Evolutionary conservation across 2,888 invertebrate species (phyloP).

Genomic region (Drosophila melanosoma): DNA sequence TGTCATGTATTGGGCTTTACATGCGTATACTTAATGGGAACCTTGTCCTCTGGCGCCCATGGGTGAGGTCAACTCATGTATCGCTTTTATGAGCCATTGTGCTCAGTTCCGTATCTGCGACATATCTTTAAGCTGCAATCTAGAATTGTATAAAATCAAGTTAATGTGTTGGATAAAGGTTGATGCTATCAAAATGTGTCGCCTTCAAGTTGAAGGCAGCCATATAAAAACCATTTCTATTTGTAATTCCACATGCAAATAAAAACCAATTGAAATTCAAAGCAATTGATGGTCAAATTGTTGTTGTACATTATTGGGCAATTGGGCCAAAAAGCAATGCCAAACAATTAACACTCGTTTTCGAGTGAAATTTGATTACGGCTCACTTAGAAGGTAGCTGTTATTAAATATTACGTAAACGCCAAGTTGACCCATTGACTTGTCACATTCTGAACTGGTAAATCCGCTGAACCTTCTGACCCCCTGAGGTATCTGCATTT

Average conservation of each 20-base stretch:
- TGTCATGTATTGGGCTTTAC: conserved; percentile 30
- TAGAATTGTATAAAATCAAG: conserved; percentile 51
- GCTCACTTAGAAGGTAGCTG: conserved; percentile 32
- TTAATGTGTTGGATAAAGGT: conserved; percentile 23
- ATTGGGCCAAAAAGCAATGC: conserved; percentile 46
- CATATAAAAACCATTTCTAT: conserved; percentile 53
- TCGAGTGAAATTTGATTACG: not conserved
- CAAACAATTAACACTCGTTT: conserved; percentile 30
- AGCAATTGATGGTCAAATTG: conserved; percentile 57
- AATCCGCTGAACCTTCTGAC: conserved; percentile 8
- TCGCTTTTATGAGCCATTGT: conserved; percentile 47
- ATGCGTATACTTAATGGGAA: conserved; percentile 16
- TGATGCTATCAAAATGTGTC: conserved; percentile 34
- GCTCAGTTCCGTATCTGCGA: conserved; percentile 59
- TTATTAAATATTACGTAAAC: conserved; percentile 52
- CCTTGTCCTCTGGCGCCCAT: conserved; percentile 51
- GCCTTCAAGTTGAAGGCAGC: conserved; percentile 69
- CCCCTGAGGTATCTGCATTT: conserved; percentile 18
- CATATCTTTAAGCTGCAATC: conserved; percentile 49
- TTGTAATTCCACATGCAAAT: conserved; percentile 66
- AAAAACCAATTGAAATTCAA: conserved; percentile 67
- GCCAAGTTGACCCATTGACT: conserved; percentile 55
- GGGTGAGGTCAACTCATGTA: conserved; percentile 42
- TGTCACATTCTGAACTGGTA: conserved; percentile 54
- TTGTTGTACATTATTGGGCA: conserved; percentile 44